These are phyloP conservation scores for Porites divaricata DNA, from an alignment of 92 coral and sea anemone species.

Conservation along the genomic window DNA sequence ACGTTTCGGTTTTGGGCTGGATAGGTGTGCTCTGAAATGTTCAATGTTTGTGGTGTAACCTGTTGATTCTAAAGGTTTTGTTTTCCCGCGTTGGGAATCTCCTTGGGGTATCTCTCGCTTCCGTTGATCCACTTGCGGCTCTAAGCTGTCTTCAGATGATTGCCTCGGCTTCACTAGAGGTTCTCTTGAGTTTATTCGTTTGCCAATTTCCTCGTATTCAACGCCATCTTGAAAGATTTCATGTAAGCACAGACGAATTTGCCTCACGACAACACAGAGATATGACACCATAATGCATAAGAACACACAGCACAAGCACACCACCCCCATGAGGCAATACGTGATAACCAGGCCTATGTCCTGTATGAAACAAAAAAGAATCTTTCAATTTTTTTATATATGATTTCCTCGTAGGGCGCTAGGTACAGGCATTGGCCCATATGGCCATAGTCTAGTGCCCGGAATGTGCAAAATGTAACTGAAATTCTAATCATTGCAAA, in stretches of 20 bases:
- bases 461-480: too few species aligned
- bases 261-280: slow-evolving; percentile 25
- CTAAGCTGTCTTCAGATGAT: not conserved
- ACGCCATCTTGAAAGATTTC: not conserved
- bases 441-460: too few species aligned
- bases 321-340: not conserved
- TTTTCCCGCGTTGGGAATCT: not conserved
- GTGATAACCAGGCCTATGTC: not conserved
- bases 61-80: not conserved
- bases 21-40: too few species aligned
- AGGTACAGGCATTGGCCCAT: too few species aligned
- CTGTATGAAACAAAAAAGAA: not conserved
- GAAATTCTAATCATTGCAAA: too few species aligned
- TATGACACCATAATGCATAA: not conserved
- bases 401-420: too few species aligned
- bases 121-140: not conserved
- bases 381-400: too few species aligned
- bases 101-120: not conserved
- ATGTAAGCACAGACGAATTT: slow-evolving; percentile 22
- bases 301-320: slow-evolving; percentile 6
- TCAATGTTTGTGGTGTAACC: not conserved
- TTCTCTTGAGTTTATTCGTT: not conserved
- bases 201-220: not conserved
- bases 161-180: not conserved
- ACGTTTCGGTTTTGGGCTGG: not conserved